A percentile compares a stretch with the other conserved stretches of the same genome.
phyloP scores from a whole-genome alignment of 2,797 vertebrate species.

The Sylvilagus floridanus region DNA sequence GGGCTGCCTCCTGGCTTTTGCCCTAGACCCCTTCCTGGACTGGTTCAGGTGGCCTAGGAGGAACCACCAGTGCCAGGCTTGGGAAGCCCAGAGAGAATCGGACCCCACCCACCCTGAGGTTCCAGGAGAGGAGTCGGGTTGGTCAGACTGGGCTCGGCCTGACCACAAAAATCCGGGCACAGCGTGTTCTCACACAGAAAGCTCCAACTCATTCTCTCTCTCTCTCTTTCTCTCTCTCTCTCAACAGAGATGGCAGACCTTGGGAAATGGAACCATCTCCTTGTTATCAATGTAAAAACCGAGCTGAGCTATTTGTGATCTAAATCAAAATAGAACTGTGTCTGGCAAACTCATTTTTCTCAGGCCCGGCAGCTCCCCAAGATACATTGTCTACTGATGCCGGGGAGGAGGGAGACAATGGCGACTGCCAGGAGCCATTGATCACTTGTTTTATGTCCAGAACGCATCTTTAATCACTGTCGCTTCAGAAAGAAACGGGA shows the following conservation, averaged over 20 bases:
- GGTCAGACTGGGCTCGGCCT: neutral
- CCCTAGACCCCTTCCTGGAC: neutral
- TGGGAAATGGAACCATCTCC: slow-evolving; percentile 68
- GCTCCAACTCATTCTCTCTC: neutral
- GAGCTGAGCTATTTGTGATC: slow-evolving; percentile 71
- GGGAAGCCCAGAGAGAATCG: neutral
- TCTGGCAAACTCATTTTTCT: slow-evolving; percentile 83
- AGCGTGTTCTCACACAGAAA: neutral
- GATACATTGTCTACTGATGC: slow-evolving; percentile 77
- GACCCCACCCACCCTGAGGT: neutral
- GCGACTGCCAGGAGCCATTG: slow-evolving; percentile 84
- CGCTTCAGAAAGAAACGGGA: slow-evolving; percentile 82
- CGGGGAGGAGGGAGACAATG: slow-evolving; percentile 83
- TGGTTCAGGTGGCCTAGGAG: neutral
- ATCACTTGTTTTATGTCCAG: slow-evolving; percentile 81
- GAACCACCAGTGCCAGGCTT: neutral
- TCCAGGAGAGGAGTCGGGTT: neutral
- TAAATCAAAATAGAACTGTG: slow-evolving; percentile 81
- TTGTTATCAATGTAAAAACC: slow-evolving; percentile 76
- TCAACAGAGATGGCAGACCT: slow-evolving; percentile 44
- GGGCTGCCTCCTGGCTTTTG: neutral
- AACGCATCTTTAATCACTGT: slow-evolving; percentile 88
- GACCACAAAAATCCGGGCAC: neutral
- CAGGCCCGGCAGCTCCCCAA: slow-evolving; percentile 77
- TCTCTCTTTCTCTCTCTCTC: neutral